Base-by-base conservation (phyloP, 2,888 invertebrate species). In the Heteromyza rotundicornis region DNA sequence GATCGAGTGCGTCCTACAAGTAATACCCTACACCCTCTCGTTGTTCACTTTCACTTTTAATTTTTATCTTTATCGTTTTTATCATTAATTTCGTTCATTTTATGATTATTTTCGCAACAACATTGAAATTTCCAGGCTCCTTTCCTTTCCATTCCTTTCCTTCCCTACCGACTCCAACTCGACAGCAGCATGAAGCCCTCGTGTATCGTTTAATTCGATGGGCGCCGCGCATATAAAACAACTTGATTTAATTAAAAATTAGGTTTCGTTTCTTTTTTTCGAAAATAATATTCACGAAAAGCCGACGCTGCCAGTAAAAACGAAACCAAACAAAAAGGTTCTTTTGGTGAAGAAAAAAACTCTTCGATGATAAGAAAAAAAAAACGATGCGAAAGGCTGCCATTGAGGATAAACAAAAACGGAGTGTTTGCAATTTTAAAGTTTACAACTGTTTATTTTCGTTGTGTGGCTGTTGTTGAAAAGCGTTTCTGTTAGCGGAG, bases 201-300 rank as follows among this genome's bases (percentile, higher is more conserved):
- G 75, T 68, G 77, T 69, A 72, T 74, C 70, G 75, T 78, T 77
- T 74, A 70, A 71, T 70, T 68, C 54, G 63, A 56, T 54, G 59
- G 24, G 56, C 19, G 19, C 57, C 32, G 40, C 56, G 47, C 55
- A 40, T n/a, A 20, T 23, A 19, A 5, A 35, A 32, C 53, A 32
- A 72, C 74, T 74, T 74, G 74, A 73, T 74, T 74, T 74, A 74
- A 74, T 74, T 74, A 74, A 74, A 74, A 74, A 72, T 74, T 73
- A 74, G 74, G 70, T 72, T 74, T 56, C n/a, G n/a, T n/a, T n/a
- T n/a, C n/a, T n/a, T n/a, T n/a, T n/a, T n/a, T n/a, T n/a, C n/a
- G n/a, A n/a, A n/a, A n/a, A n/a, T n/a, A n/a, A n/a, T n/a, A n/a
- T n/a, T n/a, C n/a, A n/a, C n/a, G n/a, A n/a, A n/a, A n/a, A n/a